Evolutionary conservation across 2,888 invertebrate genomes (phyloP), one percentile per base, ranked within the genome.

Genomic region (Acanthosepion lycidas): DNA sequence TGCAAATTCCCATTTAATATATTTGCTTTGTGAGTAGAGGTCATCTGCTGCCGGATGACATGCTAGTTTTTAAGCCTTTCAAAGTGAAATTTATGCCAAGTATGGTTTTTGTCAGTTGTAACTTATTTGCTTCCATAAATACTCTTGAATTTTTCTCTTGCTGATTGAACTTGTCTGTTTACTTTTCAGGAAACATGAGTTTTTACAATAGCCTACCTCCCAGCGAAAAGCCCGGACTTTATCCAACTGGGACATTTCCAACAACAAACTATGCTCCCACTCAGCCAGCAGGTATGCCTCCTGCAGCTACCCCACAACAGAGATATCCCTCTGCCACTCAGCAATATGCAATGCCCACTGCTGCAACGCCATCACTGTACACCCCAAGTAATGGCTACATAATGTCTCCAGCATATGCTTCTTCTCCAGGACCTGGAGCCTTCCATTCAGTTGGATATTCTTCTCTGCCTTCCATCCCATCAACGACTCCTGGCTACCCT

Each of bases 201-300:
- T 95, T 95, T 94, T 95, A 95, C 94, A 94, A 94, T 95, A 95
- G 95, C 93, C 94, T 94, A 55, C 95, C 95, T 28, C 95, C 95
- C 20, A 92, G 95, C 53, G 95, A 96, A 94, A 95, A 95, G 93
- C 95, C 95, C 33, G 95, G 95, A 28, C 94, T 96, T 48, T 95
- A 95, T 91, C 95, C 95, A 92, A 91, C 95, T 48, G 94, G 94
- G 55, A 95, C 94, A 26, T 96, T 95, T 93, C 95, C 95, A 6
- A 92, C 95, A 64, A 94, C 95, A 93, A 95, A 95, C 49, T 95
- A 95, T 94, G 95, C 95, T 49, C 91, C 95, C 33, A 94, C 94
- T 55, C 95, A 95, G 92, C 95, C 95, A 51, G 94, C 94, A 23
- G 93, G 93, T n/a, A 93, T 95, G 59, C 94, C 95, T 59, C 94